These are phyloP conservation scores for Tetragonisca angustula DNA, from an alignment of 2,888 invertebrate genomes.

Conservation along the genomic window DNA sequence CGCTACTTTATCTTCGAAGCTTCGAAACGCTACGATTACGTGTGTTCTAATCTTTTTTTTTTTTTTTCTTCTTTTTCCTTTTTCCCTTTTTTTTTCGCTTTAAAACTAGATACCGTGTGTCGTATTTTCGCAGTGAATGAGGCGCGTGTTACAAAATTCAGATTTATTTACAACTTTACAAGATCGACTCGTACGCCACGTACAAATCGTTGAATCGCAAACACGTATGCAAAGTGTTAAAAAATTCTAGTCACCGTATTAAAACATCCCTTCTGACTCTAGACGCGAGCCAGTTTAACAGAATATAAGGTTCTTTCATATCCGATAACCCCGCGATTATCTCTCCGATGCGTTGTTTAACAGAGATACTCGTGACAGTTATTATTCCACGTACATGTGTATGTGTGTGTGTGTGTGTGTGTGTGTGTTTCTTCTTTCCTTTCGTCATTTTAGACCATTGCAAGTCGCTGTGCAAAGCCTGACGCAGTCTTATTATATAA, in stretches of 20 bases:
- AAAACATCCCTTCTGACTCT: conserved; percentile 75
- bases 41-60: not conserved
- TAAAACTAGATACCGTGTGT: conserved; percentile 52
- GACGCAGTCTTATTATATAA: conserved; percentile 75
- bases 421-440: not conserved
- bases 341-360: conserved; percentile 33
- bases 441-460: conserved; percentile 43
- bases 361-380: conserved; percentile 38
- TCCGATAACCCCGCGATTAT: conserved; percentile 32
- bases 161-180: conserved; percentile 84
- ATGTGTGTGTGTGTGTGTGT: not conserved
- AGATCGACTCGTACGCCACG: conserved; percentile 75
- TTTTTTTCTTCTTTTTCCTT: too few species aligned
- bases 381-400: not conserved
- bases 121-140: conserved; percentile 42
- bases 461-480: conserved; percentile 65
- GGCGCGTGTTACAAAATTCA: conserved; percentile 81
- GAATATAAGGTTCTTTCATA: conserved; percentile 30
- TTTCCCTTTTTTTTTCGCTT: not conserved
- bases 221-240: conserved; percentile 69
- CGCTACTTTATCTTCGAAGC: conserved; percentile 7
- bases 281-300: conserved; percentile 54
- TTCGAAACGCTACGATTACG: conserved; percentile 8
- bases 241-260: conserved; percentile 76
- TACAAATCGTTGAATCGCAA: conserved; percentile 77